Conservation (phyloP, 2,113 vertebrate genomes). For the Cnemophilus loriae region DNA sequence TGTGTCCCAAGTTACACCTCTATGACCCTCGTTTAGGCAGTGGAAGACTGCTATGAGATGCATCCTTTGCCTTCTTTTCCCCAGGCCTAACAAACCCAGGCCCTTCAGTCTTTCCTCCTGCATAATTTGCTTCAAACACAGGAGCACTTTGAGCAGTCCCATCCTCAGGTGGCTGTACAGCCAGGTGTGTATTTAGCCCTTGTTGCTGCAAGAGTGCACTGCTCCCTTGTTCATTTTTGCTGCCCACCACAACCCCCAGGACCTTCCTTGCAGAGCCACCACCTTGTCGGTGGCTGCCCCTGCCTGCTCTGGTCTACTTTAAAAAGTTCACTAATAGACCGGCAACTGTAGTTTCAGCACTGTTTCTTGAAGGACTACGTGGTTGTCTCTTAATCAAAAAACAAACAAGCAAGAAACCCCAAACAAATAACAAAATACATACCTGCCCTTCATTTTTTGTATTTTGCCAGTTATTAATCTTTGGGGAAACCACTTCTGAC, state of each 20-base stretch:
- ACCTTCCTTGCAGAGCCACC: background rate
- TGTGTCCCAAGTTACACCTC: background rate
- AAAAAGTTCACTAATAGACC: background rate
- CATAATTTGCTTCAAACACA: background rate
- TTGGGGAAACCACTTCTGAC: background rate
- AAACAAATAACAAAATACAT: background rate
- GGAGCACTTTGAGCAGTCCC: background rate
- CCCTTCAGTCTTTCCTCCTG: background rate
- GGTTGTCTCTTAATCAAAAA: background rate
- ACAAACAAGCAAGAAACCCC: background rate
- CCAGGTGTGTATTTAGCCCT: background rate
- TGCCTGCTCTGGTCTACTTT: background rate
- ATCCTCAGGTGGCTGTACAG: background rate
- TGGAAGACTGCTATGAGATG: background rate
- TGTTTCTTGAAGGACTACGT: background rate
- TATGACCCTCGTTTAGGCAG: rapidly evolving
- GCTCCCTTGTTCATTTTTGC: background rate
- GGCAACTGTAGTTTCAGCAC: background rate
- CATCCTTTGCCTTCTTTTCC: background rate
- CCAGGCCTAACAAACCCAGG: background rate
- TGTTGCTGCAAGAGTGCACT: background rate
- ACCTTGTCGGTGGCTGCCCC: background rate
- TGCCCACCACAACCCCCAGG: background rate
- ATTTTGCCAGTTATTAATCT: background rate
- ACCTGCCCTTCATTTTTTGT: background rate